These are phyloP conservation scores for Ibidorhyncha struthersii DNA, from an alignment of 2,113 vertebrate genomes.

Conservation along the genomic window DNA sequence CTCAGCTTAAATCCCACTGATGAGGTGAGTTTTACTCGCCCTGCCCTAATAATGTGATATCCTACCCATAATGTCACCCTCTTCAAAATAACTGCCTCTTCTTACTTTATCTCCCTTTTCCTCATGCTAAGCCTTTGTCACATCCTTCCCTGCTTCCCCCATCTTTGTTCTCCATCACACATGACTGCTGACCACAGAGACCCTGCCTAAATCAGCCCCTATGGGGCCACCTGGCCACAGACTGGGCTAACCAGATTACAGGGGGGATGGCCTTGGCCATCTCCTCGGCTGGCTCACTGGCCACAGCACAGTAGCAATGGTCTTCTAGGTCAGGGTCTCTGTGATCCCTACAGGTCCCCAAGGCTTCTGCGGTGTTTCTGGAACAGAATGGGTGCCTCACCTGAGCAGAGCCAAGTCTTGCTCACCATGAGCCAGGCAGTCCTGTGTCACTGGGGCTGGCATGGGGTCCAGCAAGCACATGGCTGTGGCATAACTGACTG, in stretches of 20 bases:
- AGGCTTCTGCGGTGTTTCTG: not conserved
- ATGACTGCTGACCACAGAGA: not conserved
- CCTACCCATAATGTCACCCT: not conserved
- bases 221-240: not conserved
- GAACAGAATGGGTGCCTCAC: not conserved
- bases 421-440: not conserved
- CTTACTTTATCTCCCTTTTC: not conserved
- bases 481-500: not conserved
- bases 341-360: not conserved
- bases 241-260: not conserved
- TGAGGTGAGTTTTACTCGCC: not conserved
- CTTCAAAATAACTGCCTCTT: not conserved
- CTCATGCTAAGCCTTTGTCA: not conserved
- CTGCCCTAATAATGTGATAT: not conserved
- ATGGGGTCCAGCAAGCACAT: not conserved
- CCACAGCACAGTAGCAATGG: not conserved
- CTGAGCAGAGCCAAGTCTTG: not conserved
- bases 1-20: not conserved
- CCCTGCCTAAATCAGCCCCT: not conserved
- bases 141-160: not conserved
- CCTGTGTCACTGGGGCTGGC: not conserved
- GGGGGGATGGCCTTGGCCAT: not conserved
- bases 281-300: not conserved
- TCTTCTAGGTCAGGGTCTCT: not conserved
- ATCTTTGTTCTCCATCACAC: not conserved